Evolutionary conservation across 2,797 vertebrate genomes (phyloP).

Genomic region (Ara ararauna): DNA sequence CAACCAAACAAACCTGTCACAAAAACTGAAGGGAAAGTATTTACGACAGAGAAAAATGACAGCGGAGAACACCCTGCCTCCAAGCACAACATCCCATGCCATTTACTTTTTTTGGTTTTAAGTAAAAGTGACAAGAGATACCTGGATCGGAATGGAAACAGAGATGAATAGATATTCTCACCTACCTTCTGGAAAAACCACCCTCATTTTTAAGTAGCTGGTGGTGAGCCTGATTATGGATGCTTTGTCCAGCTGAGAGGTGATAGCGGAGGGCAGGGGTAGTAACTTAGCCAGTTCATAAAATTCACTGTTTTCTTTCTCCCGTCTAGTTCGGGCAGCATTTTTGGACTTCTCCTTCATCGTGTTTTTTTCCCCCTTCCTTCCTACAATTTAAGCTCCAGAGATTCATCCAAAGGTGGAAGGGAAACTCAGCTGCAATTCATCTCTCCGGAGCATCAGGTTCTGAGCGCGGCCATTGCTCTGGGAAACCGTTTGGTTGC

Average conservation of each 20-base stretch:
- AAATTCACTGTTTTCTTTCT: conserved; percentile 98
- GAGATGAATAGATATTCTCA: conserved; percentile 19
- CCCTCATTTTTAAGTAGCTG: conserved; percentile 97
- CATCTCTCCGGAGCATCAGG: conserved; percentile 48
- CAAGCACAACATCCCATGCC: not conserved
- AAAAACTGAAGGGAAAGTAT: conserved; percentile 30
- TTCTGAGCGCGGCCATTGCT: conserved; percentile 18
- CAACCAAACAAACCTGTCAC: conserved; percentile 48
- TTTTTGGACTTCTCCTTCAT: conserved; percentile 99
- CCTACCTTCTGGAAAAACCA: conserved; percentile 96
- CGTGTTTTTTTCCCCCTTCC: conserved; percentile 72
- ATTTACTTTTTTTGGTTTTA: not conserved
- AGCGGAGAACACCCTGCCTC: not conserved
- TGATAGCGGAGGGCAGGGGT: conserved; percentile 97
- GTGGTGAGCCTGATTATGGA: conserved; percentile 97
- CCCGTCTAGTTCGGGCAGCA: conserved; percentile 95
- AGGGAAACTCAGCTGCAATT: conserved; percentile 70
- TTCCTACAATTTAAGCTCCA: conserved; percentile 74
- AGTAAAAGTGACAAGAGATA: not conserved
- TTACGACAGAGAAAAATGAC: conserved; percentile 15
- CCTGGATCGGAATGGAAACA: not conserved
- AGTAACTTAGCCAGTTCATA: conserved; percentile 97
- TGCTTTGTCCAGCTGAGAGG: conserved; percentile 97
- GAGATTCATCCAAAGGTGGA: conserved; percentile 77
- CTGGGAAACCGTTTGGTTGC: conserved; percentile 6